A percentile compares a stretch with the other conserved stretches of the same genome.
Evolutionary conservation across 2,113 vertebrate species (phyloP).

Genomic region (Ictidomys tridecemlineatus): DNA sequence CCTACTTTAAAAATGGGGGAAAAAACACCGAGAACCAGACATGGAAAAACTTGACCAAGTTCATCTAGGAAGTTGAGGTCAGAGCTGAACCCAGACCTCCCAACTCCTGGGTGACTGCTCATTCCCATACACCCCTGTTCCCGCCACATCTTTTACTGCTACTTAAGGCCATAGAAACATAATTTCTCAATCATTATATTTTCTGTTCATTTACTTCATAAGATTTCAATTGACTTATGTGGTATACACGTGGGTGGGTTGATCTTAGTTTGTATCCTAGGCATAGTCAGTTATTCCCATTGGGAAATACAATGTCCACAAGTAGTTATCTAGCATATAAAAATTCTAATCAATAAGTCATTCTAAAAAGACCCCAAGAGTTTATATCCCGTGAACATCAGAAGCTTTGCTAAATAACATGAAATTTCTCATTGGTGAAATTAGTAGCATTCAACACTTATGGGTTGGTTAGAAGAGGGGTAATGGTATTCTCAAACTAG

Average conservation of each 20-base stretch:
- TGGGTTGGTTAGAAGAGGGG: slow-evolving; percentile 44
- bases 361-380: background rate
- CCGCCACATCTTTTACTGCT: background rate
- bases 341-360: slow-evolving; percentile 28
- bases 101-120: background rate
- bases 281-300: background rate
- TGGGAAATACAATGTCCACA: background rate
- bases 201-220: background rate
- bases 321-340: slow-evolving; percentile 39
- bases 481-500: slow-evolving; percentile 1
- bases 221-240: slow-evolving; percentile 25
- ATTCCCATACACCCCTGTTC: background rate
- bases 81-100: slow-evolving; percentile 1
- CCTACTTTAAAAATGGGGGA: slow-evolving; percentile 16
- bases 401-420: slow-evolving; percentile 47
- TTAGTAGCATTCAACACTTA: slow-evolving; percentile 7
- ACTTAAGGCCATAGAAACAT: slow-evolving; percentile 2
- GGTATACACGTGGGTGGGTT: background rate
- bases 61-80: background rate
- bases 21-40: background rate
- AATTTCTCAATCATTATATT: slow-evolving; percentile 4
- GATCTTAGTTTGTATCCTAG: background rate
- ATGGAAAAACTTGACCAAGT: background rate
- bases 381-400: slow-evolving; percentile 56
- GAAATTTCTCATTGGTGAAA: slow-evolving; percentile 57